Evolutionary conservation across 2,113 vertebrate genomes (phyloP), one percentile per base, ranked within the genome.

Genomic region (Aegotheles bennettii): DNA sequence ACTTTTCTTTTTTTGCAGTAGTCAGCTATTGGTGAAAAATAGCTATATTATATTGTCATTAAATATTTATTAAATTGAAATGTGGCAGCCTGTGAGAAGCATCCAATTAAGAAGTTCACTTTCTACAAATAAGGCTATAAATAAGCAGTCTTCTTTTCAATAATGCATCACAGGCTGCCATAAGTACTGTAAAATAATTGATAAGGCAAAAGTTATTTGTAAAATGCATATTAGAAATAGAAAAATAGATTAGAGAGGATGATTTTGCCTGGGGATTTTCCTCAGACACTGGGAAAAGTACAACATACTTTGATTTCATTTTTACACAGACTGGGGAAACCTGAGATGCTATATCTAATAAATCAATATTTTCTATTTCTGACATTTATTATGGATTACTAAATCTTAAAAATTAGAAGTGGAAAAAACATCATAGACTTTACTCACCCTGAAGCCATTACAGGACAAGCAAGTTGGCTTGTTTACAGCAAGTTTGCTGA

Each of bases 61-160:
- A 93, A 96, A 95, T 92, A 93, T 93, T 93, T 65, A 94, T 92
- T 90, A 83, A 84, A 85, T 33, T 92, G 81, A 94, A 43, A 48
- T 91, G 63, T 91, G 74, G 78, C 67, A 92, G 51, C 38, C 77
- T 70, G 65, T 87, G 69, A 92, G 78, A 95, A 91, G 67, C 61
- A 87, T 74, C 74, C 54, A 95, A 71, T 94, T 93, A 93, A 86
- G 77, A 50, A n/a, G 60, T 91, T 94, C 64, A 56, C 18, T 91
- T 89, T 93, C 88, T 83, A 68, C 47, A 77, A 60, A 77, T 73
- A 94, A 91, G 51, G 51, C 69, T 96, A 83, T 69, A 91, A 95
- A 93, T 31, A 42, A 91, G 21, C 42, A 90, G 43, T 50, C 63
- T 67, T 90, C 77, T 83, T 91, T 89, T 95, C 80, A 94, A 74